A percentile compares a stretch with the other conserved stretches of the same genome.
Evolutionary conservation across 2,888 invertebrate genomes (phyloP).

Genomic region (Hemaris fuciformis): DNA sequence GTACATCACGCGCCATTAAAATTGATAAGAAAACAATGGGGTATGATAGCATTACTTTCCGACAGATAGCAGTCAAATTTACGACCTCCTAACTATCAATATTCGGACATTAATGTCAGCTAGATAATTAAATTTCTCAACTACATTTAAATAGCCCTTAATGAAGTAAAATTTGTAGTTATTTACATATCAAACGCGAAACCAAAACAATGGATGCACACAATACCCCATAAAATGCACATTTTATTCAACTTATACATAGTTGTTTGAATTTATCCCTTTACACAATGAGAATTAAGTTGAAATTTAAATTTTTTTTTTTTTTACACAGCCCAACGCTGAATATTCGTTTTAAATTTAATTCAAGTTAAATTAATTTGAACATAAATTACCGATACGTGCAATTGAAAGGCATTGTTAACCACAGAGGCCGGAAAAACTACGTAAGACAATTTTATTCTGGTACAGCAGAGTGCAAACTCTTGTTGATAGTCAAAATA

Average conservation of each 20-base stretch:
- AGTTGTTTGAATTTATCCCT: neutral
- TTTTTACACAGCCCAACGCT: neutral
- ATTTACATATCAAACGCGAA: slow-evolving; percentile 13
- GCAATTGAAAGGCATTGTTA: neutral
- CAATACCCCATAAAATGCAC: neutral
- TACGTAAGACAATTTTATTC: too few relatives aligned
- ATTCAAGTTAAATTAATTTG: neutral
- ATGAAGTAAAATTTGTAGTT: slow-evolving; percentile 17
- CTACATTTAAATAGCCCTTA: slow-evolving; percentile 34
- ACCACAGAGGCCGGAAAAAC: neutral
- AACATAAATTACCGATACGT: neutral
- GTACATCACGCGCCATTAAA: slow-evolving; percentile 45
- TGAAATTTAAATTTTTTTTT: neutral
- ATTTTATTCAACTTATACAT: neutral
- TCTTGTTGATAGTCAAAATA: neutral
- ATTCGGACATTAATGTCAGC: slow-evolving; percentile 20
- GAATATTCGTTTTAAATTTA: neutral
- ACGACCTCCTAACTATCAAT: slow-evolving; percentile 33
- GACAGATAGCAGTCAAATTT: slow-evolving; percentile 47
- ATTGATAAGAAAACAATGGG: slow-evolving; percentile 35
- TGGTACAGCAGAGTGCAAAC: neutral
- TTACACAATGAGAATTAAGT: neutral
- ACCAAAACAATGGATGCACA: slow-evolving; percentile 14
- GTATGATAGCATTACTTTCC: slow-evolving; percentile 38
- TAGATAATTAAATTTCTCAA: slow-evolving; percentile 29